A percentile compares a stretch with the other conserved stretches of the same genome.
Evolutionary conservation across 2,113 vertebrate genomes (phyloP).

Genomic region (Panthera tigris): DNA sequence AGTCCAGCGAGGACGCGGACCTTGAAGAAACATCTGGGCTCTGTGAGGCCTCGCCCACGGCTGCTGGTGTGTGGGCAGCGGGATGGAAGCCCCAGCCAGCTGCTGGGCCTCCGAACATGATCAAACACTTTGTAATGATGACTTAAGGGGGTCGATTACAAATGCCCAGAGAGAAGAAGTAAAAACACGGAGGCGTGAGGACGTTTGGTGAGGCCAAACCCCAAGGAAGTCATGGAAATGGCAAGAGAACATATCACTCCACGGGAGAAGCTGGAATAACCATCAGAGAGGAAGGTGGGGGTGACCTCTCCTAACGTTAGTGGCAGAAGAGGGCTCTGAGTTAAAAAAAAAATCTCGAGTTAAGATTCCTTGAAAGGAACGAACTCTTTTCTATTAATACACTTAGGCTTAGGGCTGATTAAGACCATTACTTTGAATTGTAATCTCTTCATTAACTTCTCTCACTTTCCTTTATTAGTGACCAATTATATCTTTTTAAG

Average conservation of each 20-base stretch:
- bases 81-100: background rate
- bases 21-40: background rate
- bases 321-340: background rate
- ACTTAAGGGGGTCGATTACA: background rate
- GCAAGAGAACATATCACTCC: background rate
- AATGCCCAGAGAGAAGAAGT: background rate
- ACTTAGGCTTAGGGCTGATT: background rate
- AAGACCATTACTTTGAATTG: background rate
- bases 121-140: background rate
- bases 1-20: background rate
- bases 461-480: conserved; percentile 41
- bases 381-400: background rate
- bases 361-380: background rate
- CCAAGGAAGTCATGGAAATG: background rate
- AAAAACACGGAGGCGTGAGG: background rate
- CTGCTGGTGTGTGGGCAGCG: background rate
- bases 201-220: background rate
- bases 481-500: conserved; percentile 46
- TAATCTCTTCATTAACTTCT: conserved; percentile 68
- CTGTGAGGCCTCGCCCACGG: no score
- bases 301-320: background rate
- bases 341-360: background rate
- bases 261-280: background rate
- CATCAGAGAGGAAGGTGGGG: background rate
- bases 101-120: background rate